These are phyloP conservation scores for Hypolimnas misippus DNA, from an alignment of 2,888 invertebrate genomes.

Conservation along the genomic window DNA sequence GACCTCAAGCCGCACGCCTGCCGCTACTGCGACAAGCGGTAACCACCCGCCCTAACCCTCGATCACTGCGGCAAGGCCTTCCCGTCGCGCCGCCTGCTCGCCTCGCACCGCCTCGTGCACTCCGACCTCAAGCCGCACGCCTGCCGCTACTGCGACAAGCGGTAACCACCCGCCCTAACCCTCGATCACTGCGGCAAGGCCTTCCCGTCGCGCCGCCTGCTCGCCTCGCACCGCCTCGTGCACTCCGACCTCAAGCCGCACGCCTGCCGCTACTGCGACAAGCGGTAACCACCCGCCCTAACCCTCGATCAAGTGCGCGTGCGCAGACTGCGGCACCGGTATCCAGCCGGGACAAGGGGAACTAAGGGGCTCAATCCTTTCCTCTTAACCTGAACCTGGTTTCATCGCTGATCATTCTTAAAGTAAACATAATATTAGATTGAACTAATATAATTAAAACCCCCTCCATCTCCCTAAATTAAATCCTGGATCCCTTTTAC, in stretches of 20 bases:
- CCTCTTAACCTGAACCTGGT: too few relatives aligned
- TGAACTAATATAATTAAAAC: too few relatives aligned
- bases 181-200: too few relatives aligned
- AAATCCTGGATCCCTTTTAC: too few relatives aligned
- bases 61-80: too few relatives aligned
- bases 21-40: conserved; percentile 81
- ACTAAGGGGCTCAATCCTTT: too few relatives aligned
- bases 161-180: conserved; percentile 53
- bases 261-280: conserved; percentile 81
- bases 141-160: conserved; percentile 81
- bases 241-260: conserved; percentile 81
- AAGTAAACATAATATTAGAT: too few relatives aligned
- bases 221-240: conserved; percentile 80
- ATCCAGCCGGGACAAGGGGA: too few relatives aligned
- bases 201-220: neutral
- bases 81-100: conserved; percentile 41
- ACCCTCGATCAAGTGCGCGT: too few relatives aligned
- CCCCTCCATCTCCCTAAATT: too few relatives aligned
- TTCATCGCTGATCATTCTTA: too few relatives aligned
- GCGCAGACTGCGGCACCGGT: too few relatives aligned
- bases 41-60: conserved; percentile 28
- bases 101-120: conserved; percentile 83
- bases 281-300: conserved; percentile 58
- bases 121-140: conserved; percentile 78
- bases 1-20: conserved; percentile 82